Evolutionary conservation across 1,140 invertebrate genomes (phyloP).

Genomic region (Aplysia californica): DNA sequence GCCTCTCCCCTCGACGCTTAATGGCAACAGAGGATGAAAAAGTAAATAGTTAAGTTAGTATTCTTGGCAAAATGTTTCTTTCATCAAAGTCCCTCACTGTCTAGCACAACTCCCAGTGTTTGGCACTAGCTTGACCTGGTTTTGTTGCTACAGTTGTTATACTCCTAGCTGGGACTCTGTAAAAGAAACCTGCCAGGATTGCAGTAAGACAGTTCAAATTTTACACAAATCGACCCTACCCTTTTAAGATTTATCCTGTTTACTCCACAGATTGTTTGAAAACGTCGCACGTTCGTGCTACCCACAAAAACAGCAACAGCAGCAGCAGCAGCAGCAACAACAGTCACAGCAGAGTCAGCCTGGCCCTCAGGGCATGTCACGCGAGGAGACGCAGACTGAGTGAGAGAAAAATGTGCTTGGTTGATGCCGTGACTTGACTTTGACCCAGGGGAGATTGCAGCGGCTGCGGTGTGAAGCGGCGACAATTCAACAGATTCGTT

Average conservation of each 20-base stretch:
- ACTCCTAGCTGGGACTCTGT: background rate
- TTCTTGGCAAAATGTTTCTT: no score
- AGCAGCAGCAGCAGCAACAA: constrained; percentile 40
- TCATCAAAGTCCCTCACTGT: no score
- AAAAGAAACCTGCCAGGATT: background rate
- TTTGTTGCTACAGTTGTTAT: background rate
- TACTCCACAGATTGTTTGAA: constrained; percentile 82
- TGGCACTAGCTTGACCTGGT: background rate
- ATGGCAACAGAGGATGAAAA: no score
- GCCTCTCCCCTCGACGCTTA: no score
- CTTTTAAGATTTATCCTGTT: no score
- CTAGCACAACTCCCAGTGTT: no score
- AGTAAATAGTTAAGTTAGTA: no score
- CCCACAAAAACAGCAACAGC: constrained; percentile 54
- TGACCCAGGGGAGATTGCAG: background rate
- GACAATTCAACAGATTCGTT: background rate
- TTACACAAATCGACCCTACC: no score
- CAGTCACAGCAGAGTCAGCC: constrained; percentile 44
- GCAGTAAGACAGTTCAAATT: background rate
- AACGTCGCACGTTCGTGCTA: constrained; percentile 94
- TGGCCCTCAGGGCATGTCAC: constrained; percentile 9
- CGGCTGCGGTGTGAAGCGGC: background rate
- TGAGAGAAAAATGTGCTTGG: constrained; percentile 13
- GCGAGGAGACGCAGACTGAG: background rate
- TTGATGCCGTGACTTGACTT: background rate